A percentile compares a stretch with the other conserved stretches of the same genome.
phyloP scores from a whole-genome alignment of 2,888 invertebrate species.

The Pediacus dermestoides region DNA sequence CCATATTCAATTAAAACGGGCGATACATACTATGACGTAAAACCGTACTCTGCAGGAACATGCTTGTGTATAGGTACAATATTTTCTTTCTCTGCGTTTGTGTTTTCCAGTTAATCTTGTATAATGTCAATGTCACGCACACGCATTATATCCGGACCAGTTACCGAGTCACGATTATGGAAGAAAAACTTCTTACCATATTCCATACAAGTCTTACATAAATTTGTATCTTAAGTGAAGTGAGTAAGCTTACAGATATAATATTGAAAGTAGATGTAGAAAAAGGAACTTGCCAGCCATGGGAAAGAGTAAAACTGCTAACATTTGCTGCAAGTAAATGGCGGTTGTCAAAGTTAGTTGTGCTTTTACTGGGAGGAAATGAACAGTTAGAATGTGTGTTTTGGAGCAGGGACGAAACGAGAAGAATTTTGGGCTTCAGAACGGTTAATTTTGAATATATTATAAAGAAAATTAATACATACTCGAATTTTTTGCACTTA shows the following conservation, averaged over 20 bases:
- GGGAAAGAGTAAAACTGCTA: not conserved
- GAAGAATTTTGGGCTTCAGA: too few relatives aligned
- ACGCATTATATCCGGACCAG: constrained; percentile 18
- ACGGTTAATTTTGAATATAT: too few relatives aligned
- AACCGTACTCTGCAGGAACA: too few relatives aligned
- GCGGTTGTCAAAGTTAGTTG: too few relatives aligned
- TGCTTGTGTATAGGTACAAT: too few relatives aligned
- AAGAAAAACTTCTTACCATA: constrained; percentile 12
- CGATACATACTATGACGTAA: constrained; percentile 1
- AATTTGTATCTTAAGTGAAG: constrained; percentile 16
- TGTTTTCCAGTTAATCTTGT: constrained; percentile 9
- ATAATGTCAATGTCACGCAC: constrained; percentile 27
- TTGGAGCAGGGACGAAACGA: too few relatives aligned
- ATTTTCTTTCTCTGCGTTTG: not conserved
- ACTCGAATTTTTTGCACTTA: too few relatives aligned
- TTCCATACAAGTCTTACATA: constrained; percentile 15
- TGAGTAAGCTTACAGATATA: too few relatives aligned
- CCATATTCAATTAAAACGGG: not conserved
- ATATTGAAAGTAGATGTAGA: constrained; percentile 2
- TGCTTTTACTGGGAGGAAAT: too few relatives aligned
- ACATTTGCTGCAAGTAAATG: not conserved
- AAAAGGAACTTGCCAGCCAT: constrained; percentile 4
- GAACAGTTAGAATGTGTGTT: too few relatives aligned
- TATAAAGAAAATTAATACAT: too few relatives aligned
- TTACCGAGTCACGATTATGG: constrained; percentile 15